Evolutionary conservation across 2,113 vertebrate species (phyloP).

Genomic region (Sinocyclocheilus anophthalmus): DNA sequence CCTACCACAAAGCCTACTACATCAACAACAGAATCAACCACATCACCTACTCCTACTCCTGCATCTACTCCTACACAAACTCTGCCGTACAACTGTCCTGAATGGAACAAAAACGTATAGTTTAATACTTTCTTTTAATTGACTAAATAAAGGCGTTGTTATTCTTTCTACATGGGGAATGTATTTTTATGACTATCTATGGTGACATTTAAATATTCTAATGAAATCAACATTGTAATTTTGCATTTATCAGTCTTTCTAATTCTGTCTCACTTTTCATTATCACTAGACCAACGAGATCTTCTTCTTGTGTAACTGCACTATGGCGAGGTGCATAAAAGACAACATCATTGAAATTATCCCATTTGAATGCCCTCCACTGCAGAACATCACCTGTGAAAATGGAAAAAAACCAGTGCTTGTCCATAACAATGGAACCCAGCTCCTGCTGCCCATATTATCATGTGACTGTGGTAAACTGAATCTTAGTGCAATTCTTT

Average conservation of each 20-base stretch:
- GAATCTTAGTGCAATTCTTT: background rate
- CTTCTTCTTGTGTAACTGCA: slow-evolving; percentile 83
- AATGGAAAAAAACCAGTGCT: slow-evolving; percentile 80
- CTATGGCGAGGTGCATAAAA: slow-evolving; percentile 82
- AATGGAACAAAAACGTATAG: too few species aligned
- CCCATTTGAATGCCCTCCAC: slow-evolving; percentile 75
- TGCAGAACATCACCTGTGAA: slow-evolving; percentile 76
- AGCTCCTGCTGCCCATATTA: slow-evolving; percentile 85
- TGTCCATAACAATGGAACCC: too few species aligned
- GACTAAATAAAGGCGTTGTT: too few species aligned
- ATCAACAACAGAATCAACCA: too few species aligned
- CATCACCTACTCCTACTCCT: too few species aligned
- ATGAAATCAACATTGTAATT: background rate
- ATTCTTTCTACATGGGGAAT: too few species aligned
- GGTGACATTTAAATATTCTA: background rate
- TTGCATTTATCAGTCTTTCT: background rate
- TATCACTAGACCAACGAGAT: slow-evolving; percentile 78
- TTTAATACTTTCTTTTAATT: too few species aligned
- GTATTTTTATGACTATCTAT: background rate
- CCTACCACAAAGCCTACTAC: too few species aligned
- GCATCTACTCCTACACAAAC: too few species aligned
- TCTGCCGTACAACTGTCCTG: too few species aligned
- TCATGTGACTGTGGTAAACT: slow-evolving; percentile 86
- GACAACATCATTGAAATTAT: slow-evolving; percentile 76
- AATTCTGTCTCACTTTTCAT: background rate